Evolutionary conservation across 2,888 invertebrate genomes (phyloP), one percentile per base, ranked within the genome.

Genomic region (Muschampia plurimacula): DNA sequence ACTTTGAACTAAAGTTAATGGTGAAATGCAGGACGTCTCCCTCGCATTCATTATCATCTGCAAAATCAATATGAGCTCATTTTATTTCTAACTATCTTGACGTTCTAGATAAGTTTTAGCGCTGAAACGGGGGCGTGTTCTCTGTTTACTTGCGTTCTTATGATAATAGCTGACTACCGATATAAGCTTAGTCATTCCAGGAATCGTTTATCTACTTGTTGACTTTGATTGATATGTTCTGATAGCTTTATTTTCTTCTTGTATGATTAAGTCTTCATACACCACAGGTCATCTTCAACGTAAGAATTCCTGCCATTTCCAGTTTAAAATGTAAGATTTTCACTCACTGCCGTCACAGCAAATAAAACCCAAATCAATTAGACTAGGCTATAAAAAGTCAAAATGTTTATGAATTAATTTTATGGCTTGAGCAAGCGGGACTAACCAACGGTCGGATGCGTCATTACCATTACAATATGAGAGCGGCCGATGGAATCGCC

Each of bases 1-100:
- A 92, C 93, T 94, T 93, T 91, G 93, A 92, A 93, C 93, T 89
- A 89, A 89, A 22, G 84, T 83, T 86, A 83, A 89, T 91, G 88
- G 91, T 91, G 85, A 91, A 91, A 89, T 87, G 84, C 83, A 83
- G 80, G 82, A 83, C 73, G 78, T 77, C 84, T 85, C 86, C 82
- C 84, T 86, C 78, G 78, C 79, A 81, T 84, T 82, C 81, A 82
- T 82, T 84, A 84, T 85, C 88, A 88, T 88, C 86, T 82, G 67
- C 78, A 76, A 80, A 83, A 90, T 91, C 88, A 84, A 90, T 91
- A 88, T 76, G 76, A 79, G 77, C 79, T 79, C 77, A 80, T 80
- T 79, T 78, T 82, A 32, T 68, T 44, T 64, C 57, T 13, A 28
- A 57, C 44, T 67, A 52, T 72, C 55, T 67, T n/a, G 15, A 41